Evolutionary conservation across 2,797 vertebrate genomes (phyloP).

Genomic region (Threskiornis aethiopicus): DNA sequence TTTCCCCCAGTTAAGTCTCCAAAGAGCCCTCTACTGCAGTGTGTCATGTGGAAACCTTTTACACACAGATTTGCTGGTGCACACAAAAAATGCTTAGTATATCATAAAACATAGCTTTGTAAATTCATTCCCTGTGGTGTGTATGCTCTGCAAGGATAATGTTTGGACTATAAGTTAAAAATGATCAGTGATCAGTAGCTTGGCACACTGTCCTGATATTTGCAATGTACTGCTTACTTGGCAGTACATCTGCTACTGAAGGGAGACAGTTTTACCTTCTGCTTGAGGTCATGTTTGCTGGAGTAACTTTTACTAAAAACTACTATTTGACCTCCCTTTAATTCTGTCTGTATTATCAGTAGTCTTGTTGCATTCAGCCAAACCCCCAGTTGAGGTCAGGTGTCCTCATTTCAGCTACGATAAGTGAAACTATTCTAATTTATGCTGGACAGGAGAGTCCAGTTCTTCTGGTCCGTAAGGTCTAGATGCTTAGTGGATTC

Average conservation of each 20-base stretch:
- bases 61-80: background rate
- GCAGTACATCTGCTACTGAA: background rate
- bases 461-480: background rate
- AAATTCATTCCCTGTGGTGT: background rate
- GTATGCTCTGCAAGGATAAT: background rate
- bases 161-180: background rate
- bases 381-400: background rate
- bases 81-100: background rate
- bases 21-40: background rate
- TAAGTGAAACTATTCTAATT: background rate
- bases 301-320: background rate
- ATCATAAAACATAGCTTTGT: background rate
- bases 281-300: background rate
- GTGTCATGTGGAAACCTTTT: background rate
- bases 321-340: background rate
- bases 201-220: background rate
- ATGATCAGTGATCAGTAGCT: constrained; percentile 3
- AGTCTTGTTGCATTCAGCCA: background rate
- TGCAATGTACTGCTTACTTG: background rate
- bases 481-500: background rate
- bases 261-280: background rate
- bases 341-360: background rate
- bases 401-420: background rate
- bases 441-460: background rate
- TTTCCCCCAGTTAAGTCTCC: background rate